Conservation (phyloP, 2,797 vertebrate genomes). For the Galago senegalensis region DNA sequence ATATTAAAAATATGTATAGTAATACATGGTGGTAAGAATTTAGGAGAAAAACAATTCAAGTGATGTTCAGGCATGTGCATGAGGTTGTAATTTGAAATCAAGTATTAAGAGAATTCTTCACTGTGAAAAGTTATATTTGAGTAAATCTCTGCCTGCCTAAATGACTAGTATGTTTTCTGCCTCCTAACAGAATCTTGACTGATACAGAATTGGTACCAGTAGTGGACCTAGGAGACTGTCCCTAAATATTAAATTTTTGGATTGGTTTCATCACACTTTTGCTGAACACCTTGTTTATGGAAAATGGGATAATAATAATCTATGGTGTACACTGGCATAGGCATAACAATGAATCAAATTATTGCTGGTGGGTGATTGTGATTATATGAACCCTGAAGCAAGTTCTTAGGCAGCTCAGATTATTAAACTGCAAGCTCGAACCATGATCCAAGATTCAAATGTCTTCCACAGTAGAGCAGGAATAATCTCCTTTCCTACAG, state of each 20-base stretch:
- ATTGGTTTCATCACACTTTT: background rate
- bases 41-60: background rate
- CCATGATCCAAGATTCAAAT: background rate
- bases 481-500: background rate
- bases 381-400: background rate
- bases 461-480: background rate
- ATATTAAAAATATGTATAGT: background rate
- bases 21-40: background rate
- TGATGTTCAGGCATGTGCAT: background rate
- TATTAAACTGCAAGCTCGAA: background rate
- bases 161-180: background rate
- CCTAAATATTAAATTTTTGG: background rate
- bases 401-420: background rate
- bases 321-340: background rate
- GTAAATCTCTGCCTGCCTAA: background rate
- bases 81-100: background rate
- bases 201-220: background rate
- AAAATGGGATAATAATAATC: background rate
- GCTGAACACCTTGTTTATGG: background rate
- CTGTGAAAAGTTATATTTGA: background rate
- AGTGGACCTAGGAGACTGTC: background rate
- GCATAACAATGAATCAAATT: background rate
- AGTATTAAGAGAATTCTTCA: background rate
- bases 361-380: background rate
- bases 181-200: background rate